Percentiles rank a stretch among this genome's conserved stretches.
Evolutionary conservation across 2,797 vertebrate species (phyloP).

Genomic region (Enteromius argenteus): DNA sequence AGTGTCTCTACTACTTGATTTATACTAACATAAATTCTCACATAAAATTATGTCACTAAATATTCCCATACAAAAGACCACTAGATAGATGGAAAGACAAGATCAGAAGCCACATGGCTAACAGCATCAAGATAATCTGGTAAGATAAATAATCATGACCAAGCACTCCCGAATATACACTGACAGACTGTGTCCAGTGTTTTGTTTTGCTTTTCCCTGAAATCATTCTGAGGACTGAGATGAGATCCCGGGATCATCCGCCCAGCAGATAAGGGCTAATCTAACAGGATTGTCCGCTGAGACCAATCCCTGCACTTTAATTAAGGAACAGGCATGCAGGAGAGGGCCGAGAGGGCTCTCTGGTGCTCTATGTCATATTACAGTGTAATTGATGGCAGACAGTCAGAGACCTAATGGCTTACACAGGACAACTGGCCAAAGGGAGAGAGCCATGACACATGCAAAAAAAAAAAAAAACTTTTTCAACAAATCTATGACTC

Average conservation of each 20-base stretch:
- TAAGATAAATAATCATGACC: constrained; percentile 10
- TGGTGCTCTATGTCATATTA: constrained; percentile 12
- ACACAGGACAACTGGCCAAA: constrained; percentile 1
- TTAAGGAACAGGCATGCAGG: constrained; percentile 18
- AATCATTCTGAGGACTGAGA: constrained; percentile 19
- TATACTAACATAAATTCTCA: not conserved
- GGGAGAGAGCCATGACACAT: not conserved
- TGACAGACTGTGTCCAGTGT: not conserved
- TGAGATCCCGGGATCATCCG: constrained; percentile 30
- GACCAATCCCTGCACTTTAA: constrained; percentile 46
- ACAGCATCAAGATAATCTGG: not conserved
- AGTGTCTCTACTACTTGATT: not conserved
- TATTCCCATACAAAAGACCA: not conserved
- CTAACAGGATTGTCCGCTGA: constrained; percentile 51
- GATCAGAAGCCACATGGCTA: not conserved
- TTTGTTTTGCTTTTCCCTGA: constrained; percentile 30
- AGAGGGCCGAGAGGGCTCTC: not conserved
- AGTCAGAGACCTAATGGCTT: not conserved
- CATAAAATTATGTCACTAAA: not conserved
- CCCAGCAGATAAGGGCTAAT: constrained; percentile 37
- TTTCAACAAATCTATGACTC: not conserved
- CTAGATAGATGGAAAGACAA: not conserved
- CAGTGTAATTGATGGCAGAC: constrained; percentile 32
- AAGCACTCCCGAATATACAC: constrained; percentile 6
- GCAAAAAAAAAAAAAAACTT: not conserved